Base-by-base conservation (phyloP, 2,113 vertebrate genomes). In the Myrmophylax atrothorax region DNA sequence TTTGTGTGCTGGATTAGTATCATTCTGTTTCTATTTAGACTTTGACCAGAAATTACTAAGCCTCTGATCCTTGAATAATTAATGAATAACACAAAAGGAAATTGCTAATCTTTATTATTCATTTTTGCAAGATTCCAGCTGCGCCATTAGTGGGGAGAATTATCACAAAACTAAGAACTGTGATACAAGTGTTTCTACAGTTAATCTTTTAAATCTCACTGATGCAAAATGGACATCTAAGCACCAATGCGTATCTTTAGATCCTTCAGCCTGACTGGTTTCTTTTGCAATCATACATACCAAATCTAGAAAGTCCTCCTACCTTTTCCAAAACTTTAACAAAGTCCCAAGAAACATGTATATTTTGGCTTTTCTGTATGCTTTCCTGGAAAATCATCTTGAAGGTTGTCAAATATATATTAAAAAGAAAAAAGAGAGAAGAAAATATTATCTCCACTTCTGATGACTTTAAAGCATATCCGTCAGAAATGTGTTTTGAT, bases 351-450 rank as follows among this genome's bases (percentile, higher is more conserved):
- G 33, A 63, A 83, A 70, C n/a, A 62, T 8, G 12, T 78, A 31
- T 59, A 18, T 4, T 63, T 79, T 38, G 14, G 3, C 5, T 93
- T 76, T 89, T 73, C 25, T 72, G 7, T 9, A 59, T 5, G 60
- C 7, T 31, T 77, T 90, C 19, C 46, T 70, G 22, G 22, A 14
- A 91, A 66, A 80, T 58, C 3, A 70, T 62, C 59, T 70, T 81
- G 33, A 74, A 84, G 6, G 0, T 2, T 80, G 26, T 4, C 10
- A 91, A 89, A 52, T 44, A 66, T 2, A n/a, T 12, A 31, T 23
- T 23, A 24, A 35, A 17, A 31, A 8, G 3, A 4, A 22, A 4
- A 2, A 4, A 2, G 1, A 8, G 4, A 18, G 38, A 49, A 35
- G 25, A 75, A 50, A 8, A 4, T 0, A 22, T 4, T 44, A 13